Conservation (phyloP, 2,113 vertebrate genomes). For the Leptodactylus fuscus region DNA sequence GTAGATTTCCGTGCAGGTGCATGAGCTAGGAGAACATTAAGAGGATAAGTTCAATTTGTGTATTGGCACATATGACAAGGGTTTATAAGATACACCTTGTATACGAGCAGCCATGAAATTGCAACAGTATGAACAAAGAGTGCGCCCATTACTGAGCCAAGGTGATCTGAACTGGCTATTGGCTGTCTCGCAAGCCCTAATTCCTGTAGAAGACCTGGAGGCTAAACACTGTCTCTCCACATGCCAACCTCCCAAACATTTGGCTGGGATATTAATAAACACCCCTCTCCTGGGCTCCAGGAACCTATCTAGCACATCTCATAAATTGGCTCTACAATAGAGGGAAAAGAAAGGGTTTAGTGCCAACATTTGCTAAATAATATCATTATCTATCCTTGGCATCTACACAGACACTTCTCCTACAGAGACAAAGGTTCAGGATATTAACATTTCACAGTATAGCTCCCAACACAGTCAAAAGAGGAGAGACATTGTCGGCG, state of each 20-base stretch:
- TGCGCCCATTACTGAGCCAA: constrained; percentile 15
- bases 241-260: constrained; percentile 57
- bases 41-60: neutral
- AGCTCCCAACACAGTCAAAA: constrained; percentile 6
- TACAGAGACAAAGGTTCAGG: constrained; percentile 48
- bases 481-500: constrained; percentile 10
- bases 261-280: constrained; percentile 59
- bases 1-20: constrained; percentile 38
- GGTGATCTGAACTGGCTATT: constrained; percentile 45
- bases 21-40: neutral
- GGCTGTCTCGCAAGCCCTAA: constrained; percentile 47
- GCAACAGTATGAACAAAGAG: constrained; percentile 27
- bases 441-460: constrained; percentile 52
- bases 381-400: constrained; percentile 58
- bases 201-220: constrained; percentile 54
- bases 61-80: constrained; percentile 6
- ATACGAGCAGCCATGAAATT: constrained; percentile 35
- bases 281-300: constrained; percentile 47
- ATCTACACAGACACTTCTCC: constrained; percentile 47
- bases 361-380: constrained; percentile 59
- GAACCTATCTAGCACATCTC: constrained; percentile 53
- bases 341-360: constrained; percentile 25
- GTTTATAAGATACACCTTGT: constrained; percentile 15
- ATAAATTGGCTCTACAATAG: constrained; percentile 58
- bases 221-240: constrained; percentile 51